These are phyloP conservation scores for Sakesphorus luctuosus DNA, from an alignment of 2,113 vertebrate genomes.

Conservation along the genomic window DNA sequence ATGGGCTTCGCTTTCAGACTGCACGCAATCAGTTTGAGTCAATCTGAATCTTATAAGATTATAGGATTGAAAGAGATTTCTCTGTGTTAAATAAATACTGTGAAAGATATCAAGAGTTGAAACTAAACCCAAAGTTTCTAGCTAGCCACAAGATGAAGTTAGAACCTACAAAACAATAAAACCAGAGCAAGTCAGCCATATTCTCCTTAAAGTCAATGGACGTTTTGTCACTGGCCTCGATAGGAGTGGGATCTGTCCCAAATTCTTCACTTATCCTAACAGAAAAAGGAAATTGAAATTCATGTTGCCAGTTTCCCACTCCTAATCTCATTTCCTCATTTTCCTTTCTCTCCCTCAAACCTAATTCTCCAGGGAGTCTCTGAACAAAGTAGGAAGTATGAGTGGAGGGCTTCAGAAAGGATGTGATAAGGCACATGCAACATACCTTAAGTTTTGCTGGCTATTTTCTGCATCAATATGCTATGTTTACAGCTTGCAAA, in stretches of 20 bases:
- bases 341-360: conserved; percentile 9
- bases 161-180: conserved; percentile 32
- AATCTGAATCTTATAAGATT: neutral
- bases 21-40: neutral
- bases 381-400: conserved; percentile 4
- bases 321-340: conserved; percentile 65
- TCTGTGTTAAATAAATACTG: neutral
- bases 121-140: neutral
- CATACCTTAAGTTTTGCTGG: neutral
- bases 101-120: neutral
- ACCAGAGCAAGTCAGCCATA: neutral
- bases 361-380: neutral
- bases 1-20: neutral
- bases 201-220: conserved; percentile 12
- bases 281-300: conserved; percentile 48
- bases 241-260: conserved; percentile 15
- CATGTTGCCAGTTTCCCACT: conserved; percentile 2
- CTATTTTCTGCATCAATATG: neutral
- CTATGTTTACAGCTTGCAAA: neutral
- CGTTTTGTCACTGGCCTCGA: neutral
- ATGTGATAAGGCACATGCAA: neutral
- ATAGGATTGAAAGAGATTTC: neutral
- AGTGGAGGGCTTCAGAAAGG: neutral
- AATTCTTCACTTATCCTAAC: conserved; percentile 18
- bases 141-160: neutral